Evolutionary conservation across 2,888 invertebrate genomes (phyloP).

Genomic region (Clivina fossor): DNA sequence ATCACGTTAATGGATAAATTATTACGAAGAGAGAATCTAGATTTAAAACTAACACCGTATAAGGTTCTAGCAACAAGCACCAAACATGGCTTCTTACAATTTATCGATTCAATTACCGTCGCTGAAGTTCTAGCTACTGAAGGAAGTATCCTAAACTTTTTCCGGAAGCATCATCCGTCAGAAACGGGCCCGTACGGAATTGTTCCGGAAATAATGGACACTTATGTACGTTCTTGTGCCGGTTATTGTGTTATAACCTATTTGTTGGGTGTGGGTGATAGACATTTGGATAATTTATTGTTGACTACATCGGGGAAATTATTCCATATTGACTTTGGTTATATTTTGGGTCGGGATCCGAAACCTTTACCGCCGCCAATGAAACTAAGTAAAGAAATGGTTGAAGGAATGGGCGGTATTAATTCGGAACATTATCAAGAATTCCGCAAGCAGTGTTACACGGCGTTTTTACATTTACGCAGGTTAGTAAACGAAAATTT

Average conservation of each 20-base stretch:
- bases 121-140: slow-evolving; percentile 88
- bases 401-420: slow-evolving; percentile 94
- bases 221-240: slow-evolving; percentile 92
- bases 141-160: slow-evolving; percentile 90
- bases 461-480: slow-evolving; percentile 91
- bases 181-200: slow-evolving; percentile 90
- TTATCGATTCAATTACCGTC: slow-evolving; percentile 88
- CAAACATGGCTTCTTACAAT: slow-evolving; percentile 92
- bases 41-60: slow-evolving; percentile 95
- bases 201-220: slow-evolving; percentile 93
- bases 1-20: slow-evolving; percentile 98
- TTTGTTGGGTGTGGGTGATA: slow-evolving; percentile 93
- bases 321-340: slow-evolving; percentile 98
- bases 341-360: slow-evolving; percentile 95
- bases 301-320: slow-evolving; percentile 87
- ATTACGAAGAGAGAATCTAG: slow-evolving; percentile 89
- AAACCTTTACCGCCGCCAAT: slow-evolving; percentile 99
- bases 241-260: slow-evolving; percentile 99
- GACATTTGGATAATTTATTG: slow-evolving; percentile 95
- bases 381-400: slow-evolving; percentile 99
- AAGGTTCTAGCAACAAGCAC: slow-evolving; percentile 93
- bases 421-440: slow-evolving; percentile 91
- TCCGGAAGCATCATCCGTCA: slow-evolving; percentile 85
- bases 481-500: slow-evolving; percentile 56
- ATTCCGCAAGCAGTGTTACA: slow-evolving; percentile 93